Percentiles rank a stretch among this genome's conserved stretches.
Conservation (phyloP, 2,888 invertebrate species). For the Athalia rosae region DNA sequence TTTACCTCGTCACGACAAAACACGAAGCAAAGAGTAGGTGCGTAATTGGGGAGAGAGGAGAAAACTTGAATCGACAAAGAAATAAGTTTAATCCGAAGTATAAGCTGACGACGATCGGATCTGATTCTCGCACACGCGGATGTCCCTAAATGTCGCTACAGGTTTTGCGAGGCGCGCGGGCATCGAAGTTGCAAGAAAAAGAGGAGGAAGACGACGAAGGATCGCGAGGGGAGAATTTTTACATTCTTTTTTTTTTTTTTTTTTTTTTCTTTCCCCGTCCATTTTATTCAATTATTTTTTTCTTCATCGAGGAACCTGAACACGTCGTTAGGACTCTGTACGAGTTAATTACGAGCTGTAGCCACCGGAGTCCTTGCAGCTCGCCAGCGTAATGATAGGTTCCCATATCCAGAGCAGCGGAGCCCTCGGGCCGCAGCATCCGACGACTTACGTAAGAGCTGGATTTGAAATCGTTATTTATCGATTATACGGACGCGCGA, state of each 20-base stretch:
- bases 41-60: too few species aligned
- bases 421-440: conserved; percentile 16
- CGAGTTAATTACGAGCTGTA: conserved; percentile 42
- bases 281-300: not conserved
- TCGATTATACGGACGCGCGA: conserved; percentile 2
- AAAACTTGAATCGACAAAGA: too few species aligned
- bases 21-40: too few species aligned
- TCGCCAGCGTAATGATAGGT: conserved; percentile 39
- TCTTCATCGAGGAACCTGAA: conserved; percentile 19
- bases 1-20: not conserved
- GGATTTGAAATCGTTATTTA: conserved; percentile 28
- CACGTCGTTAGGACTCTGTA: conserved; percentile 40
- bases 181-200: too few species aligned
- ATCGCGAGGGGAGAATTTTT: not conserved
- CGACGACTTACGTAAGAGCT: conserved; percentile 10
- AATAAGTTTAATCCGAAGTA: too few species aligned
- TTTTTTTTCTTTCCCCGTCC: not conserved
- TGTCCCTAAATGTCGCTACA: conserved; percentile 27
- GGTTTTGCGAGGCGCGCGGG: not conserved
- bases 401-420: conserved; percentile 40
- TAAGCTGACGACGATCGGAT: too few species aligned
- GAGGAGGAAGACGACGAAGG: conserved; percentile 8
- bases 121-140: not conserved
- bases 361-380: conserved; percentile 39
- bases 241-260: not conserved